Conservation (phyloP, 2,113 vertebrate species). For the Lanius collurio region DNA sequence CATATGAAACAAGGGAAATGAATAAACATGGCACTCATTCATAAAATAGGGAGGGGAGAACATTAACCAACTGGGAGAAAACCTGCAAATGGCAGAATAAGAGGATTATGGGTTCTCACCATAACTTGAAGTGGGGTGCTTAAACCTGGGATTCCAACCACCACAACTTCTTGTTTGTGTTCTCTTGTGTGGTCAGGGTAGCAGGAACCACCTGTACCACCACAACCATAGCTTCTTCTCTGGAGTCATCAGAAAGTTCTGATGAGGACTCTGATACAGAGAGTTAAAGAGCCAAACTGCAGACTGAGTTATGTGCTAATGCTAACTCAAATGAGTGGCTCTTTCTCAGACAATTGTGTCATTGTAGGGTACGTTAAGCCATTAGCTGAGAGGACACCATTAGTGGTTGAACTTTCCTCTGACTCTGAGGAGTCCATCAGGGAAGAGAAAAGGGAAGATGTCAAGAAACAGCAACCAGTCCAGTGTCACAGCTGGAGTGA, state of each 20-base stretch:
- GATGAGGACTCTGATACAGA: constrained; percentile 72
- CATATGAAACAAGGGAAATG: too few species aligned
- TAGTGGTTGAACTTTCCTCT: constrained; percentile 91
- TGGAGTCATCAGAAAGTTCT: constrained; percentile 83
- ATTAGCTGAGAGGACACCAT: constrained; percentile 88
- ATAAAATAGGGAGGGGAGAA: too few species aligned
- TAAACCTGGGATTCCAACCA: too few species aligned
- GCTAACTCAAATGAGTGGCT: background rate
- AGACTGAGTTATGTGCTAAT: background rate
- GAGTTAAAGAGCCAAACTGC: background rate
- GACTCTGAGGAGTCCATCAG: constrained; percentile 80
- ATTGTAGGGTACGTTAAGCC: constrained; percentile 91
- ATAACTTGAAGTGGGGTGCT: too few species aligned
- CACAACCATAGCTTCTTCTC: constrained; percentile 62
- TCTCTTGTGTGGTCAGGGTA: too few species aligned
- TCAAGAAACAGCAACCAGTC: constrained; percentile 71
- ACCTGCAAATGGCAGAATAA: too few species aligned
- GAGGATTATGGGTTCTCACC: too few species aligned
- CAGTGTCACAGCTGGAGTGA: constrained; percentile 74
- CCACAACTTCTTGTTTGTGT: too few species aligned
- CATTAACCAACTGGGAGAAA: too few species aligned
- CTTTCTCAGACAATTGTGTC: constrained; percentile 80
- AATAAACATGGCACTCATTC: too few species aligned
- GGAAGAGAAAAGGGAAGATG: constrained; percentile 70
- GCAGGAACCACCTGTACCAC: too few species aligned